A percentile compares a stretch with the other conserved stretches of the same genome.
Conservation (phyloP, 1,140 invertebrate genomes). For the Zaprionus inermis region DNA sequence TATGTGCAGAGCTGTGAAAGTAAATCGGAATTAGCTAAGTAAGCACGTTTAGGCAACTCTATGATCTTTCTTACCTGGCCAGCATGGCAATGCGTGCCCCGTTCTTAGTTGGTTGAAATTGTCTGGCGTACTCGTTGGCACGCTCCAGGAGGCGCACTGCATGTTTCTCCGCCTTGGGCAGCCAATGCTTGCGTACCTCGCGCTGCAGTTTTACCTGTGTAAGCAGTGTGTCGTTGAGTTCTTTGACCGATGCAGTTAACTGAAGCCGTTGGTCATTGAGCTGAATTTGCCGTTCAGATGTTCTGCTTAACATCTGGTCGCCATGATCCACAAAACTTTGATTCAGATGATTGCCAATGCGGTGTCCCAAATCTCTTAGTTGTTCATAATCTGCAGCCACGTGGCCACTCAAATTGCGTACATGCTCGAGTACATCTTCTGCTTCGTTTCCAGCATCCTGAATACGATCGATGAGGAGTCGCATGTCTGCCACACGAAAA, state of each 20-base stretch:
- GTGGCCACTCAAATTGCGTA: constrained; percentile 74
- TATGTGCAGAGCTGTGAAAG: constrained; percentile 89
- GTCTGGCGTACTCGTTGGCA: constrained; percentile 86
- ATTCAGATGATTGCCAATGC: constrained; percentile 58
- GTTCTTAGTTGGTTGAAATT: constrained; percentile 81
- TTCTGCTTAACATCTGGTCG: constrained; percentile 42
- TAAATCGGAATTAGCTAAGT: background rate
- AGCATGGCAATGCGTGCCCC: constrained; percentile 79
- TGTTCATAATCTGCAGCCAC: constrained; percentile 61
- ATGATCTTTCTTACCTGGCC: constrained; percentile 80
- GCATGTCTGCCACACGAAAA: constrained; percentile 74
- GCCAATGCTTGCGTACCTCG: constrained; percentile 75
- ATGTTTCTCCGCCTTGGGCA: constrained; percentile 87
- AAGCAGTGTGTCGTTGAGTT: constrained; percentile 59
- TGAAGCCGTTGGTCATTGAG: constrained; percentile 53
- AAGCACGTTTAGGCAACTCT: background rate
- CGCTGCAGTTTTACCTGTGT: constrained; percentile 62
- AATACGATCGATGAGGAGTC: constrained; percentile 75
- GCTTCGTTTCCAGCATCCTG: constrained; percentile 84
- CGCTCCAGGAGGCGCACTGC: constrained; percentile 87
- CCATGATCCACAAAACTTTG: constrained; percentile 54
- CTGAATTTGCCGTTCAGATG: constrained; percentile 35
- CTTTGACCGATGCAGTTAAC: constrained; percentile 26
- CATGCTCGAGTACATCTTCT: constrained; percentile 84
- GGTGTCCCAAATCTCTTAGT: constrained; percentile 46